Base-by-base conservation (phyloP, 1,140 invertebrate genomes). In the Drosophila sulfurigaster region DNA sequence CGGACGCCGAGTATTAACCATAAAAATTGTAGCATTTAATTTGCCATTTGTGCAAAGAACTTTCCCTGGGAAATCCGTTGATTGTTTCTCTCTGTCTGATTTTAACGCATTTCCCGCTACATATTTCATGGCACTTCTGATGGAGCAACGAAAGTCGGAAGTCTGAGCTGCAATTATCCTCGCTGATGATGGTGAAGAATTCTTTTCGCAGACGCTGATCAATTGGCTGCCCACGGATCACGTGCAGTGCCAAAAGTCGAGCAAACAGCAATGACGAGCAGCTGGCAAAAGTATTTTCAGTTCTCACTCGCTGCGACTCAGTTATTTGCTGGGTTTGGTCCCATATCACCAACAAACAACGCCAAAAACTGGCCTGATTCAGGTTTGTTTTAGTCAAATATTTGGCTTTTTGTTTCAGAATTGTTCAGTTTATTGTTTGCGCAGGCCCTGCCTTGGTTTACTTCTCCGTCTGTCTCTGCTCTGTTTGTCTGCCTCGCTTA, bases 231-330 rank as follows among this genome's bases (percentile, higher is more conserved):
- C 74, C 69, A 77, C 60, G 59, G 41, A 28, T 69, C 69, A 77
- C 60, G 59, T 71, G 67, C 46, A 71, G 46, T 65, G 64, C 63
- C 59, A 80, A 81, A 81, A 73, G 69, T 73, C 70, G 60, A 77
- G 63, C 63, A 73, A 78, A 66, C 81, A 78, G 63, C 81, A 85
- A 85, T 85, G 78, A 85, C 60, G 70, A 78, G 81, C 81, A 85
- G 81, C 81, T 85, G 78, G 54, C 1, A 8, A 13, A 85, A 85
- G 75, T 85, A 85, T 85, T 85, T 75, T 35, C 48, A 63, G 49
- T 85, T 85, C 81, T 85, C 81, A 85, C 81, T 85, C 79, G 56
- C 1, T 3, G 49, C 68, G 46, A 63, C 41, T 59, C 67, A 76
- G 78, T 73, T 83, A 83, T 85, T 66, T 69, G 46, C 25, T 66